Conservation (phyloP, 2,113 vertebrate genomes). For the Dromaius novaehollandiae region DNA sequence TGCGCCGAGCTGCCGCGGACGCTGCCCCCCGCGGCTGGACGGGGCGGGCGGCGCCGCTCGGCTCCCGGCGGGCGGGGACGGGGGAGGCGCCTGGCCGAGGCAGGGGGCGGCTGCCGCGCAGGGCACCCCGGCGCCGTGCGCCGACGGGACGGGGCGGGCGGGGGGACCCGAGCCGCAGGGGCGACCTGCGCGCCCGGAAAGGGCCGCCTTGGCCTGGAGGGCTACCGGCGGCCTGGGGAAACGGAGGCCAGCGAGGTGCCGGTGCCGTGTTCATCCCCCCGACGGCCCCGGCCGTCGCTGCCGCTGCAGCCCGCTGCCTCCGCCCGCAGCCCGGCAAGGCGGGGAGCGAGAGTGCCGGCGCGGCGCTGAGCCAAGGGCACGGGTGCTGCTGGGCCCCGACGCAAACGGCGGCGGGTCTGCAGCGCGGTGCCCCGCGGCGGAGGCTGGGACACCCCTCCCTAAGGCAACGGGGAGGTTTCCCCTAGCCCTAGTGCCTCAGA, state of each 20-base stretch:
- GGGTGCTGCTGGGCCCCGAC: background rate
- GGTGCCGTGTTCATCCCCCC: background rate
- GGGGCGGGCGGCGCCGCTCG: background rate
- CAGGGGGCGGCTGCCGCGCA: too few relatives aligned
- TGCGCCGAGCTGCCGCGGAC: background rate
- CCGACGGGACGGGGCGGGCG: background rate
- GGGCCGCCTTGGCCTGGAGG: too few relatives aligned
- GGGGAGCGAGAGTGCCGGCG: background rate
- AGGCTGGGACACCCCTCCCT: background rate
- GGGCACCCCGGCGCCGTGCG: background rate
- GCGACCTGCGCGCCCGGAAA: background rate
- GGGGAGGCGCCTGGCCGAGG: background rate
- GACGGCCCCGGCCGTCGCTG: background rate
- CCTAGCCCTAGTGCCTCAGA: background rate
- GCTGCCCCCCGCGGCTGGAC: background rate
- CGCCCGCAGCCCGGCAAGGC: background rate
- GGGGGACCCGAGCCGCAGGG: background rate
- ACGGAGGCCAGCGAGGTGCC: background rate
- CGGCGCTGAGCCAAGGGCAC: too few relatives aligned
- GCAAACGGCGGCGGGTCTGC: background rate
- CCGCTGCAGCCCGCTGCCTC: background rate
- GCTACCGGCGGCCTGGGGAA: background rate
- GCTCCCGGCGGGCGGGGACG: background rate
- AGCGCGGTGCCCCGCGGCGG: background rate
- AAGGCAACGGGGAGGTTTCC: background rate